phyloP scores from a whole-genome alignment of 2,888 invertebrate species.

The Coremacera marginata region DNA sequence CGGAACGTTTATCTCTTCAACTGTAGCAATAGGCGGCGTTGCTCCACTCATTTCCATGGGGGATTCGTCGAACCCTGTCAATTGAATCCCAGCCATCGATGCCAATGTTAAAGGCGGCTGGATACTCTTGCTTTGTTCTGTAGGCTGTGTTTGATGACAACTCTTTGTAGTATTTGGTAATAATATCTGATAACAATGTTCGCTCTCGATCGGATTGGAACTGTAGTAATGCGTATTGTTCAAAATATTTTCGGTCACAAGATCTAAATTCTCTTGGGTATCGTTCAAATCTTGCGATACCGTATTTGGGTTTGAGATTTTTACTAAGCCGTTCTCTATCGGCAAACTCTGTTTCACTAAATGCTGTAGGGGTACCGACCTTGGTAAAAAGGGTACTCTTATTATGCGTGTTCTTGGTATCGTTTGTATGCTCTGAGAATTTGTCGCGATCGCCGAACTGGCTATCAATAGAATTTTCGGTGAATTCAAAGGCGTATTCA shows the following conservation, averaged over 20 bases:
- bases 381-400: constrained; percentile 66
- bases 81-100: constrained; percentile 64
- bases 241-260: background rate
- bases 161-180: background rate
- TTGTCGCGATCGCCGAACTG: background rate
- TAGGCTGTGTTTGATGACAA: constrained; percentile 13
- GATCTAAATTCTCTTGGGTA: constrained; percentile 16
- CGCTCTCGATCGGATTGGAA: constrained; percentile 7
- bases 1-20: constrained; percentile 68
- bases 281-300: constrained; percentile 41
- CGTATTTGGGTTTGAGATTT: constrained; percentile 49
- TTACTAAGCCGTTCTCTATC: constrained; percentile 50
- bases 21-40: constrained; percentile 67
- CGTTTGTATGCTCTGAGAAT: background rate
- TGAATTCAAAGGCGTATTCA: constrained; percentile 3
- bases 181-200: background rate
- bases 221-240: background rate
- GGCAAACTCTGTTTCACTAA: constrained; percentile 56
- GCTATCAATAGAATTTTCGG: constrained; percentile 29
- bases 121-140: constrained; percentile 39
- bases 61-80: constrained; percentile 62
- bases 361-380: constrained; percentile 55
- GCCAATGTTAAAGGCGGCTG: constrained; percentile 53
- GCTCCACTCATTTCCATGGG: constrained; percentile 66
- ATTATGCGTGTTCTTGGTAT: constrained; percentile 53